Conservation (phyloP, 2,888 invertebrate genomes). For the Apamea monoglypha region DNA sequence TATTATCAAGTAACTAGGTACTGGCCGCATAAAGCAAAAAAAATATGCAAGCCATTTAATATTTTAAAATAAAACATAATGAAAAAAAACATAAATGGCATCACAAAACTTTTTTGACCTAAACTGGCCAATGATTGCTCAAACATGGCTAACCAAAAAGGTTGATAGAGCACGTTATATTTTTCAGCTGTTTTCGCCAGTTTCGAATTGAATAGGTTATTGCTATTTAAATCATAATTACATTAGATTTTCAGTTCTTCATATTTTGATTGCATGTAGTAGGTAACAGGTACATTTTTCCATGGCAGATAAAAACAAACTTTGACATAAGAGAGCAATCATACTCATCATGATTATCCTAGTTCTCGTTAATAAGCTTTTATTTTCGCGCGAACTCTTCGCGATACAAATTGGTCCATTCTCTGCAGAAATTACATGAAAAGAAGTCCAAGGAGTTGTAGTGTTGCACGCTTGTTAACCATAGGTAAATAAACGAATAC, state of each 20-base stretch:
- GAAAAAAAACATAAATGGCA: neutral
- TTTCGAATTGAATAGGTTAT: neutral
- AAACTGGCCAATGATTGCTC: constrained; percentile 1
- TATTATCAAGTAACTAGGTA: neutral
- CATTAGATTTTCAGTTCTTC: neutral
- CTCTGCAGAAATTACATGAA: constrained; percentile 63
- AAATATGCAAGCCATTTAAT: neutral
- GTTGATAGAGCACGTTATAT: neutral
- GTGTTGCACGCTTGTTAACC: constrained; percentile 34
- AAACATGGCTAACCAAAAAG: constrained; percentile 9
- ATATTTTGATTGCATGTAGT: neutral
- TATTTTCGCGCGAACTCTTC: constrained; percentile 31
- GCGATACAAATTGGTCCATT: constrained; percentile 42
- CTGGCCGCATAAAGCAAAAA: neutral
- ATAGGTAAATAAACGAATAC: constrained; percentile 41
- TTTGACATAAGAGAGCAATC: neutral
- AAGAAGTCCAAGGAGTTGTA: constrained; percentile 43
- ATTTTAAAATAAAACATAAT: neutral
- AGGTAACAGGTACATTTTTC: neutral
- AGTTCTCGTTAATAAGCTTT: constrained; percentile 33
- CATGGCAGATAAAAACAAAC: neutral
- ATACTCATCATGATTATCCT: neutral
- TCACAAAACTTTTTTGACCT: neutral
- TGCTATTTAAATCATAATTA: neutral
- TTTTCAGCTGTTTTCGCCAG: neutral